A percentile compares a stretch with the other conserved stretches of the same genome.
phyloP scores from a whole-genome alignment of 2,113 vertebrate species.

The Petroica traversi region DNA sequence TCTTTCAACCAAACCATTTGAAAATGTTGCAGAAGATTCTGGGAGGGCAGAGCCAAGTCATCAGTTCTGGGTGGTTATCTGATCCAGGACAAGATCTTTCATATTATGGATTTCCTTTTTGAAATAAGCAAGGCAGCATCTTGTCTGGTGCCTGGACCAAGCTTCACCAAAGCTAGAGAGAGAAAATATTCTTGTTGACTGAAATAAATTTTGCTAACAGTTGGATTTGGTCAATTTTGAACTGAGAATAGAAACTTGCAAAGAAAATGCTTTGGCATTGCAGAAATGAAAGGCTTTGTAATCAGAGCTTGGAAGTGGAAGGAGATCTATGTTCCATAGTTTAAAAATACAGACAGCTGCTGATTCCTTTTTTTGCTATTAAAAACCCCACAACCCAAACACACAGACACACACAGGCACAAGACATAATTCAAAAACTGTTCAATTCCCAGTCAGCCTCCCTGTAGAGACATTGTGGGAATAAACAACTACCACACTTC shows the following conservation, averaged over 20 bases:
- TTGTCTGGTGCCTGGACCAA: neutral
- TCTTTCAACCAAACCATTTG: neutral
- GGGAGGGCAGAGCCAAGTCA: neutral
- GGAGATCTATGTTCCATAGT: neutral
- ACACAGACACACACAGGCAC: neutral
- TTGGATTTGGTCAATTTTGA: neutral
- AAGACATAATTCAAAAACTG: neutral
- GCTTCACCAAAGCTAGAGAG: neutral
- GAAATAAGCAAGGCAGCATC: neutral
- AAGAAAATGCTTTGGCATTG: neutral
- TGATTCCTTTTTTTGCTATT: neutral
- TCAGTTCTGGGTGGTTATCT: neutral
- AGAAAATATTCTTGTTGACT: neutral
- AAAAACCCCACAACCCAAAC: neutral
- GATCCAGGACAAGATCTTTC: neutral
- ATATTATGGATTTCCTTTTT: neutral
- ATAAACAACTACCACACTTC: neutral
- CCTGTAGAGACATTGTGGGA: neutral
- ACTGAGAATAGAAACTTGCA: neutral
- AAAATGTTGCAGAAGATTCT: neutral
- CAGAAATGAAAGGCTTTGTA: neutral
- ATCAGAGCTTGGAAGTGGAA: neutral
- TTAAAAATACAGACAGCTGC: neutral
- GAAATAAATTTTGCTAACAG: neutral
- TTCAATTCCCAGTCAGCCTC: neutral